Percentiles rank a stretch among this genome's conserved stretches.
Conservation (phyloP, 2,888 invertebrate species). For the Cryptocheilus praepositus region DNA sequence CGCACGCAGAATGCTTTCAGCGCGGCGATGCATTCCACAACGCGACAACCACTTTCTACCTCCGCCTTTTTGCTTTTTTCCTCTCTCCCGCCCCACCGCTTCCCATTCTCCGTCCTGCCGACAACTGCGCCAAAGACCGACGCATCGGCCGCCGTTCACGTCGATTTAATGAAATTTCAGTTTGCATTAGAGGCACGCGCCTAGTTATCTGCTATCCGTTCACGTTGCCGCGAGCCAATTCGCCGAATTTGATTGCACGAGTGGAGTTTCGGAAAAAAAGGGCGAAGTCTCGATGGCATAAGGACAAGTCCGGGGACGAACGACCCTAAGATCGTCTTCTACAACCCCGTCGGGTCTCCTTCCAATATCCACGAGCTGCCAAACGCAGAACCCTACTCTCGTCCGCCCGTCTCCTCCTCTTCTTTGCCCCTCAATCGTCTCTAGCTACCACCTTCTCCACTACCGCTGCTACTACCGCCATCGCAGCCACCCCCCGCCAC, state of each 20-base stretch:
- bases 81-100: too few relatives aligned
- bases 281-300: conserved; percentile 31
- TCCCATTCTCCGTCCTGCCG: too few relatives aligned
- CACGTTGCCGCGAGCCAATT: conserved; percentile 27
- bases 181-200: conserved; percentile 58
- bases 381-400: conserved; percentile 60
- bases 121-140: too few relatives aligned
- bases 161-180: conserved; percentile 36
- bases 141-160: not conserved
- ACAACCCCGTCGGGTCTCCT: conserved; percentile 50
- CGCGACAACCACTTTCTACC: too few relatives aligned
- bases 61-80: too few relatives aligned
- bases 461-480: conserved; percentile 23
- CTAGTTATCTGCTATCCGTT: conserved; percentile 55
- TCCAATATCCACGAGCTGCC: conserved; percentile 69
- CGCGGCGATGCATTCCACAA: too few relatives aligned
- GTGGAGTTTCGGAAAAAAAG: conserved; percentile 32
- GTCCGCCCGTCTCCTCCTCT: conserved; percentile 16
- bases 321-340: conserved; percentile 46
- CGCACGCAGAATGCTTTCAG: too few relatives aligned
- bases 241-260: conserved; percentile 41
- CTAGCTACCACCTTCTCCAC: conserved; percentile 21
- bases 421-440: conserved; percentile 14
- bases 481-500: not conserved
- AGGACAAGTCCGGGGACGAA: conserved; percentile 37